Evolutionary conservation across 2,888 invertebrate genomes (phyloP), one percentile per base, ranked within the genome.

Genomic region (Leptinotarsa rubiginosa): DNA sequence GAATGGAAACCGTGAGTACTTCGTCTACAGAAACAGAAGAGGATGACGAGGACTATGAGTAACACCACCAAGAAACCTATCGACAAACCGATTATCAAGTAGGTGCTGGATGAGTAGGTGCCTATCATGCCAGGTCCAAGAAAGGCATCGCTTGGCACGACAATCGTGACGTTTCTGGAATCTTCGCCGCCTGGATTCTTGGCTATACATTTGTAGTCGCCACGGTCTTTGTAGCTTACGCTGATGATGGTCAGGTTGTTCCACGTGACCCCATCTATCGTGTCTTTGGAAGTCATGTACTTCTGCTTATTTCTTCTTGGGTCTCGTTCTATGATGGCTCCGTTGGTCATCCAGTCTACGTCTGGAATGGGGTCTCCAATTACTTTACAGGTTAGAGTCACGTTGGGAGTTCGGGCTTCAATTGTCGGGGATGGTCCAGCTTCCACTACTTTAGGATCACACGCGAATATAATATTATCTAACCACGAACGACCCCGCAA

Each of bases 181-280:
- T 93, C 93, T 3, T 92, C 91, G 0, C 96, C 97, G 0, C 95
- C 97, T 0, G 92, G 91, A 86, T 95, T 97, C 83, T 92, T 93
- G 0, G 96, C 96, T 3, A 94, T 91, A 84, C 97, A 97, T 64
- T 88, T 89, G 82, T 91, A 91, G 54, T 89, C 89, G 1, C 91
- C 91, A 54, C 88, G 84, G 81, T 91, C 91, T 47, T 88, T 87
- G 18, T 86, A 85, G 69, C 86, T 86, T 1, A 89, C 87, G 80
- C 88, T 87, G n/a, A 87, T 85, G 75, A 91, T 89, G 7, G 90
- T 90, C 69, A 91, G 82, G 83, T 90, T 93, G 20, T 92, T 90
- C 92, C 93, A 93, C 13, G 85, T 84, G 74, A 82, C 82, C 69
- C 81, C 80, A 13, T 84, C 81, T 15, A 72, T 77, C 67, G 81